Evolutionary conservation across 1,140 invertebrate genomes (phyloP), one percentile per base, ranked within the genome.

Genomic region (Anthonomus grandis): DNA sequence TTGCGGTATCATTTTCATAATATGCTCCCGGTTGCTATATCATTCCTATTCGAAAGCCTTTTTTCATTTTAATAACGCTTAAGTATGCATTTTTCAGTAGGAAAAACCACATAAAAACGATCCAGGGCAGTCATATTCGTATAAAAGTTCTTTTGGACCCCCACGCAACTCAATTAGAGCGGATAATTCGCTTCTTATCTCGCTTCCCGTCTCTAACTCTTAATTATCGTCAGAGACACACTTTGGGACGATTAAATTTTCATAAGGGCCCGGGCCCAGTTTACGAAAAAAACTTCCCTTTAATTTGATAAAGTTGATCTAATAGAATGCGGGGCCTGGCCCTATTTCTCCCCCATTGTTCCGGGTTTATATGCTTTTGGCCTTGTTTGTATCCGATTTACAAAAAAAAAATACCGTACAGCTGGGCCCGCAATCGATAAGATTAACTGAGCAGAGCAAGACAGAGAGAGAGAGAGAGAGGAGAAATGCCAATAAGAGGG

Each of bases 231-330:
- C 25, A 55, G 54, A 56, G 46, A 56, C 45, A 49, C 54, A 56
- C 54, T 48, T 48, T 56, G 22, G 54, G 22, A 19, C 54, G 54
- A 56, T 56, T 56, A 56, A 56, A 56, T 56, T 56, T 56, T 56
- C 54, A 56, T 56, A 49, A 41, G 44, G 36, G 34, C 44, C 22
- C 41, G 42, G 27, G 23, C 3, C 44, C 15, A 15, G 23, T 44
- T 53, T 18, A 3, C n/a, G 17, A 23, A 56, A 56, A 56, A 56
- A 56, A 48, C 36, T 41, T 27, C 19, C 8, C 27, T 37, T 41
- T 56, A 56, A 56, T 56, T 48, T 56, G 45, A 56, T 56, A 47
- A 56, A 48, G 45, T 41, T 56, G 54, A 56, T 56, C 54, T 56
- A 56, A 56, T 56, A 56, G 44, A 56, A 49, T 25, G 54, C 10